Evolutionary conservation across 2,797 vertebrate genomes (phyloP), one percentile per base, ranked within the genome.

Genomic region (Microtus obscurus): DNA sequence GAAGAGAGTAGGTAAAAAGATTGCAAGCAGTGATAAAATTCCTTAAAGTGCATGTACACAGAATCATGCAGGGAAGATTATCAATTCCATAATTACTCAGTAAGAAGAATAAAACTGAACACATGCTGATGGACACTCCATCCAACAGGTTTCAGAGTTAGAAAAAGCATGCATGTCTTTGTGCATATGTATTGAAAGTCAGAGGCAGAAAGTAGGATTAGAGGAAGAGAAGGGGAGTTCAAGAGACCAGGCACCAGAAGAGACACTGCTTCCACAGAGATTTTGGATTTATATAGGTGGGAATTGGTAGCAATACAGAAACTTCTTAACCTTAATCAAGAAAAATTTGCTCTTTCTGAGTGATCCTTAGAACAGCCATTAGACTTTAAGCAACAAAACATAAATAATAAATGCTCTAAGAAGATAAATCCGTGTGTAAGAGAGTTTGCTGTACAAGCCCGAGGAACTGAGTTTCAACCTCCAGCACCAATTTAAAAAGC

Each of bases 31-130:
- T 7, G 48, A 78, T 92, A 48, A 4, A 25, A 86, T 97, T 94
- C 89, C 74, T 71, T 85, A 29, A 61, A 40, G 23, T 27, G 37
- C 53, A 40, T 29, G 8, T 81, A 17, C 59, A 37, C 14, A 61
- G 14, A 43, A 29, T 2, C 56, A 19, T 43, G 25, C 37, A 40
- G 56, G 37, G 56, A 89, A 88, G 43, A 87, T 74, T 51, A 29
- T 48, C 21, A 37, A 79, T 79, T 90, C 83, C 67, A 86, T 37
- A 74, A 34, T 91, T 88, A 78, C 79, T 79, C 95, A 89, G 74
- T 48, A 13, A 59, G 37, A 91, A 82, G 17, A 27, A 91, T 79
- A 89, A 71, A 83, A 85, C 10, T 93, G 27, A 81, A 61, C 56
- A 86, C 9, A 69, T n/a, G 5, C 1, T 69, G 79, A 14, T 79